Base-by-base conservation (phyloP, 2,797 vertebrate species). In the Oreortyx pictus region DNA sequence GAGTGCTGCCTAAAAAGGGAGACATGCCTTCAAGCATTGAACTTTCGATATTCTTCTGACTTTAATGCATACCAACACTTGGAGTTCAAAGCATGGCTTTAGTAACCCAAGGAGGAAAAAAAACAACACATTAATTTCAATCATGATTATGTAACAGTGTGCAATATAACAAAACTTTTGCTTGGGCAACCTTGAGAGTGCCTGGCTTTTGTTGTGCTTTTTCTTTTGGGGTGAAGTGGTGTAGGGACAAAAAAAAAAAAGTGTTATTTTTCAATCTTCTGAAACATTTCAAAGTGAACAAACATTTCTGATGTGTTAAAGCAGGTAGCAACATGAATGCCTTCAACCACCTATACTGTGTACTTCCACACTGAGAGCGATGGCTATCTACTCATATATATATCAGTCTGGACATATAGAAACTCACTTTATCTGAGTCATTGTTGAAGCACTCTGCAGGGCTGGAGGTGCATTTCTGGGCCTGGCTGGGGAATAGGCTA, bases 41-140 rank as follows among this genome's bases (percentile, higher is more conserved):
- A 95, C 71, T 94, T 92, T 37, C 86, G 80, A 71, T 92, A 92
- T 93, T 94, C 85, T 90, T 79, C 80, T 95, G 70, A 83, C 70
- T 95, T 89, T 84, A 94, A 83, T 86, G 64, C 85, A 91, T 89
- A 88, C 64, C 74, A 95, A 88, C 93, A 93, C 82, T 89, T 84
- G 71, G 57, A 95, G 90, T 94, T 96, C 92, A 95, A 95, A 95
- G 87, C 25, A 86, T 19, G 72, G 74, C 66, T 91, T 89, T 74
- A 94, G 43, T 77, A 93, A 83, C 62, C 24, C 6, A 89, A 64
- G 70, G 22, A 19, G 52, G 78, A 84, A 52, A 50, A 31, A 1
- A 29, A 47, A 22, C 25, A 24, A 50, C 13, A n/a, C 39, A 80
- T 22, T 64, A 8, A 70, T 81, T 96, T 92, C 39, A 64, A 60